These are phyloP conservation scores for Chrysodeixis includens DNA, from an alignment of 2,888 invertebrate species.

Conservation along the genomic window DNA sequence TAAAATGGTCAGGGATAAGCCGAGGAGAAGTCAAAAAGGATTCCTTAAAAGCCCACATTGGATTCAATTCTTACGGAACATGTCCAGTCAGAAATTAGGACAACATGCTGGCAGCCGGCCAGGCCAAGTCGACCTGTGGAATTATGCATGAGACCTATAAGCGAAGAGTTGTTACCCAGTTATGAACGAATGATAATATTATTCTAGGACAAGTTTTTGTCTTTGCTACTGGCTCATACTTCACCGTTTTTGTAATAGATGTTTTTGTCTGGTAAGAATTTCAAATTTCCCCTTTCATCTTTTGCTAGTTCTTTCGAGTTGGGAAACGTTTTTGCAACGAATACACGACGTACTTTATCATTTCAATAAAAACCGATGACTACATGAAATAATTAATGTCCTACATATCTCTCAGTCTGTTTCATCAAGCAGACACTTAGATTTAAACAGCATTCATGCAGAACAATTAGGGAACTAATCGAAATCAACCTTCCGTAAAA, in stretches of 20 bases:
- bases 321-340: background rate
- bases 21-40: conserved; percentile 6
- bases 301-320: background rate
- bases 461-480: conserved; percentile 31
- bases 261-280: conserved; percentile 1
- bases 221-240: conserved; percentile 6
- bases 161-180: conserved; percentile 50
- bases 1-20: background rate
- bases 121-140: conserved; percentile 58
- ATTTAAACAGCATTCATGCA: conserved; percentile 7
- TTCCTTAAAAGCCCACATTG: conserved; percentile 14
- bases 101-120: conserved; percentile 51
- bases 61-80: conserved; percentile 35
- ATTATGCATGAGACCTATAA: conserved; percentile 60
- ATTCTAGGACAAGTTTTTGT: conserved; percentile 43
- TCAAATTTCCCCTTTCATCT: background rate
- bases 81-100: conserved; percentile 48
- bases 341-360: background rate
- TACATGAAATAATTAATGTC: background rate
- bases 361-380: background rate
- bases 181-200: conserved; percentile 58
- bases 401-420: background rate
- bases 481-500: conserved; percentile 15
- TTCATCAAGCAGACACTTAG: background rate
- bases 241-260: conserved; percentile 9